phyloP scores from a whole-genome alignment of 1,140 invertebrate species.

The Leptoteleia sp. region DNA sequence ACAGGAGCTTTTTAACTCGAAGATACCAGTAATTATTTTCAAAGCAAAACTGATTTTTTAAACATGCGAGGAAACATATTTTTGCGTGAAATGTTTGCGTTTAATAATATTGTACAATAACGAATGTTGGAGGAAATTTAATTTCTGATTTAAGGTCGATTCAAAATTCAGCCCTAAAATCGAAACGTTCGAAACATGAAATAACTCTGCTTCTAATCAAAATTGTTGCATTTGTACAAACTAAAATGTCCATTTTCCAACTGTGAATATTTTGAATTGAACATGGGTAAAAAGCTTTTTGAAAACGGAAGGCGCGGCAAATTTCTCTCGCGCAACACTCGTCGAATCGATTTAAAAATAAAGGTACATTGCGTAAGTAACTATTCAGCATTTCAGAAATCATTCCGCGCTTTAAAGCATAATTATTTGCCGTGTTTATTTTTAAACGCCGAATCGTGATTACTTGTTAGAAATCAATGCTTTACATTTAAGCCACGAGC shows the following conservation, averaged over 20 bases:
- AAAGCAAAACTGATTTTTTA: too few species aligned
- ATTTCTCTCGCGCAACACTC: neutral
- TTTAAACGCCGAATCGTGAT: too few species aligned
- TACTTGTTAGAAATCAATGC: too few species aligned
- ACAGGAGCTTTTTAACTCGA: too few species aligned
- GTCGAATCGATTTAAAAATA: slow-evolving; percentile 10
- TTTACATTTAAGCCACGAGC: too few species aligned
- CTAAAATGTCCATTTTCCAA: slow-evolving; percentile 34
- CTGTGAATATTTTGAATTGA: slow-evolving; percentile 6
- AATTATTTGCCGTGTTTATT: too few species aligned
- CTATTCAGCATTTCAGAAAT: neutral
- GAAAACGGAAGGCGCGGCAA: neutral
- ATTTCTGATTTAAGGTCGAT: slow-evolving; percentile 21
- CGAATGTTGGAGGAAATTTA: too few species aligned
- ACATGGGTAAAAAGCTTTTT: slow-evolving; percentile 5
- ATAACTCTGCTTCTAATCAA: slow-evolving; percentile 35
- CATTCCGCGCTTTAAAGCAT: too few species aligned
- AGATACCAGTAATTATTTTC: too few species aligned
- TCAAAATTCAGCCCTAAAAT: slow-evolving; percentile 3
- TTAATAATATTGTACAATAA: too few species aligned
- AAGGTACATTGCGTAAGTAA: slow-evolving; percentile 23
- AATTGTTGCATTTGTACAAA: slow-evolving; percentile 35
- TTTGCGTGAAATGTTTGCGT: too few species aligned
- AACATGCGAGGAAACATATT: too few species aligned
- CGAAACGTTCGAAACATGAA: slow-evolving; percentile 12